phyloP scores from a whole-genome alignment of 1,140 invertebrate species.

The Eriocheir sinensis region DNA sequence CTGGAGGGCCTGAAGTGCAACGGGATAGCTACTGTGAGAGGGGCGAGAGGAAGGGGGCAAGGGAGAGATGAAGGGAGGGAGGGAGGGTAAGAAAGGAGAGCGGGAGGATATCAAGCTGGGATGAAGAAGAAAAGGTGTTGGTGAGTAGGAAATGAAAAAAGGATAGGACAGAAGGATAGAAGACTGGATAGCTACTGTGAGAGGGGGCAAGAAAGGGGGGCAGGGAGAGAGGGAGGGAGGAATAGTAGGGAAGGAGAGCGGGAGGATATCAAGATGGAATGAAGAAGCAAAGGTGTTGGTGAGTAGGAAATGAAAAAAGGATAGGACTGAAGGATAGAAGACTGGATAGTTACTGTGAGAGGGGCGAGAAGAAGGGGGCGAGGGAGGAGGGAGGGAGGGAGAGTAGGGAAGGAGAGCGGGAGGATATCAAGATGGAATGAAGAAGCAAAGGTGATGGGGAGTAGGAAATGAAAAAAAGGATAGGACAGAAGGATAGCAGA shows the following conservation, averaged over 20 bases:
- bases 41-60: not conserved
- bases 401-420: not conserved
- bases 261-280: no score
- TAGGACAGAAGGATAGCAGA: not conserved
- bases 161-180: not conserved
- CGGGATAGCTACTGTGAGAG: conserved; percentile 63
- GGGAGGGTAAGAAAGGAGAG: not conserved
- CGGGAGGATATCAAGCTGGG: not conserved
- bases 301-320: not conserved
- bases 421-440: not conserved
- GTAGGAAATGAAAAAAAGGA: not conserved
- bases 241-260: not conserved
- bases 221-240: not conserved
- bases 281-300: not conserved
- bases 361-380: not conserved
- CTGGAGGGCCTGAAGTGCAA: conserved; percentile 69
- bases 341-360: not conserved
- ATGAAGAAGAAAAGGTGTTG: no score
- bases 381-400: not conserved
- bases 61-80: not conserved
- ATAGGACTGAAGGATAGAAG: not conserved
- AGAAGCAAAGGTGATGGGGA: not conserved
- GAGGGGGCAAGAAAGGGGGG: not conserved
- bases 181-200: no score
- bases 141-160: no score